phyloP scores from a whole-genome alignment of 1,140 invertebrate species.

The Battus philenor region DNA sequence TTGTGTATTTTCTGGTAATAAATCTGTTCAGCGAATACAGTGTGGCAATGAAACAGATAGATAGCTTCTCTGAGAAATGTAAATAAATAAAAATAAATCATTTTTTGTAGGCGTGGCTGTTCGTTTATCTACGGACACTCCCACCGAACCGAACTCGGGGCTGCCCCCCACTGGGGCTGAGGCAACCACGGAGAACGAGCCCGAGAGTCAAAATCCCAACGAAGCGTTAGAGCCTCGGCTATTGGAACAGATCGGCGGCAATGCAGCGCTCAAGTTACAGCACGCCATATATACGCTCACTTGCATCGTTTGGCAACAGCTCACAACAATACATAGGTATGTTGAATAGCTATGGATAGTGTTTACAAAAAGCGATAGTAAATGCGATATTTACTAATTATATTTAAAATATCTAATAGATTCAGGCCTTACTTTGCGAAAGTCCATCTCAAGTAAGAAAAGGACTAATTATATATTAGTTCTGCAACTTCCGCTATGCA shows the following conservation, averaged over 20 bases:
- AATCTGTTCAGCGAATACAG: too few relatives aligned
- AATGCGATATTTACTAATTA: too few relatives aligned
- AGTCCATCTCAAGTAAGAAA: too few relatives aligned
- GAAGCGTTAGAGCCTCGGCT: background rate
- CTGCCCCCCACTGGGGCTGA: conserved; percentile 12
- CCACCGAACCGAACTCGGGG: conserved; percentile 17
- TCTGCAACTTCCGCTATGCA: too few relatives aligned
- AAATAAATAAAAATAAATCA: background rate
- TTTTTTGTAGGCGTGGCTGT: conserved; percentile 34
- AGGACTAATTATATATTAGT: too few relatives aligned
- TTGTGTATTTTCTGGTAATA: background rate
- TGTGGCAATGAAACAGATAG: background rate
- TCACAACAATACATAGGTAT: conserved; percentile 88
- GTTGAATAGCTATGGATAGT: too few relatives aligned
- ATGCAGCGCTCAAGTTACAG: conserved; percentile 83
- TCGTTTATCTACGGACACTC: conserved; percentile 45
- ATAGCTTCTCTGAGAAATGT: background rate
- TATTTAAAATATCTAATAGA: too few relatives aligned
- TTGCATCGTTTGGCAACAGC: conserved; percentile 89
- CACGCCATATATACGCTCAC: conserved; percentile 89
- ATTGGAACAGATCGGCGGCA: conserved; percentile 35
- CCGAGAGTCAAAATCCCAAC: background rate
- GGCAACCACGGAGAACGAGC: background rate
- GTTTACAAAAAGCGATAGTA: too few relatives aligned
- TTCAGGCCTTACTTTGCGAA: too few relatives aligned